These are phyloP conservation scores for Diprion similis DNA, from an alignment of 1,140 invertebrate genomes.

Conservation along the genomic window DNA sequence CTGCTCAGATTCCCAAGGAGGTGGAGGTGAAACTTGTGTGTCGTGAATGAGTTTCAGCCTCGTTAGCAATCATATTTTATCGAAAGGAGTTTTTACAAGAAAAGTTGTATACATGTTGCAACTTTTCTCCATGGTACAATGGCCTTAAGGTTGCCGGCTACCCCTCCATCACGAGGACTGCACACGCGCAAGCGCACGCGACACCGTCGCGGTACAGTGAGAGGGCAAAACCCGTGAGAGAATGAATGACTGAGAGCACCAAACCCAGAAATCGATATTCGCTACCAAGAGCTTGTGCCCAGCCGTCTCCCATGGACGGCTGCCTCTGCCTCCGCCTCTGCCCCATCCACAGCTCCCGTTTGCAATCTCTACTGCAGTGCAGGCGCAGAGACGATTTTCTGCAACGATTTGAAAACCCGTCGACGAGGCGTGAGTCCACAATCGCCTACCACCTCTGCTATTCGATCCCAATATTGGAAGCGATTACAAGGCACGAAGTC, in stretches of 20 bases:
- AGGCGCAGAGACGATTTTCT: too few species aligned
- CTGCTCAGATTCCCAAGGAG: too few species aligned
- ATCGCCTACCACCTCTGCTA: too few species aligned
- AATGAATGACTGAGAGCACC: slow-evolving; percentile 51
- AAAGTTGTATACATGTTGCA: not conserved
- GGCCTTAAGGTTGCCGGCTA: not conserved
- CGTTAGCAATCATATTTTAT: too few species aligned
- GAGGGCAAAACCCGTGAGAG: slow-evolving; percentile 18
- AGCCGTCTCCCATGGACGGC: slow-evolving; percentile 30
- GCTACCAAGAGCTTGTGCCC: slow-evolving; percentile 31
- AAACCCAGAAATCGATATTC: slow-evolving; percentile 57
- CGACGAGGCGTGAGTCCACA: too few species aligned
- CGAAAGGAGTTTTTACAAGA: too few species aligned
- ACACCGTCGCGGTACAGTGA: slow-evolving; percentile 2
- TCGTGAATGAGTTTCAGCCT: too few species aligned
- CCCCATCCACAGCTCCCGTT: not conserved
- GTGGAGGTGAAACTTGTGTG: too few species aligned
- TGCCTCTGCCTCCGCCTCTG: not conserved
- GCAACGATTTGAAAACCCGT: too few species aligned
- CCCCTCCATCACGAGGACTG: slow-evolving; percentile 7
- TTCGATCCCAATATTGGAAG: too few species aligned
- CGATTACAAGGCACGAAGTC: too few species aligned
- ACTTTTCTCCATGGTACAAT: not conserved
- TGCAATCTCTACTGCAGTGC: too few species aligned
- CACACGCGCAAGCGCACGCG: slow-evolving; percentile 11